Percentiles rank a stretch among this genome's conserved stretches.
These are phyloP conservation scores for Chaenocephalus aceratus DNA, from an alignment of 2,113 vertebrate genomes.

Conservation along the genomic window DNA sequence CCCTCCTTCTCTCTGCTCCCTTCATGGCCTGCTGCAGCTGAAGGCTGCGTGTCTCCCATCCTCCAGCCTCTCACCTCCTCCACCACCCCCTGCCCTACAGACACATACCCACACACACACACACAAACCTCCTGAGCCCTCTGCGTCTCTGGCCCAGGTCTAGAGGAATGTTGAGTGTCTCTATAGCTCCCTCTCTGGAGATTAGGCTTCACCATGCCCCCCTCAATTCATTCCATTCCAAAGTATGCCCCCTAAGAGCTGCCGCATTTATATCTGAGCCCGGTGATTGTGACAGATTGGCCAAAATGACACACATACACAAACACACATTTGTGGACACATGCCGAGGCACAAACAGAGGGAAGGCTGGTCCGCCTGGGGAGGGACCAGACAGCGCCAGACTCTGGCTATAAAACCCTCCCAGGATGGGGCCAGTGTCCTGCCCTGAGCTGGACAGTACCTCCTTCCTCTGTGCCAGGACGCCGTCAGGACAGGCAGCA, in stretches of 20 bases:
- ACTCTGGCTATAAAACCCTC: conserved; percentile 76
- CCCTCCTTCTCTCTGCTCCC: background rate
- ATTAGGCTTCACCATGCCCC: conserved; percentile 66
- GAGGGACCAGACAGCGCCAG: conserved; percentile 68
- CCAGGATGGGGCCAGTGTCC: conserved; percentile 69
- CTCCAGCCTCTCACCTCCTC: conserved; percentile 22
- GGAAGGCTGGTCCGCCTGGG: conserved; percentile 58
- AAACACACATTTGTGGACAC: conserved; percentile 61
- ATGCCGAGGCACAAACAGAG: conserved; percentile 46
- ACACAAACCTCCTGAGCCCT: conserved; percentile 25
- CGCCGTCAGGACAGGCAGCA: conserved; percentile 66
- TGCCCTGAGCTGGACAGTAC: conserved; percentile 73
- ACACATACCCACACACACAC: conserved; percentile 13
- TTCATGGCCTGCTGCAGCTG: conserved; percentile 24
- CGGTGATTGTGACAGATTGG: conserved; percentile 81
- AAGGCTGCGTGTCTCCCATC: conserved; percentile 2
- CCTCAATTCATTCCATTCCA: conserved; percentile 74
- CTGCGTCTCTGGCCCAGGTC: conserved; percentile 52
- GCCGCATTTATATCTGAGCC: conserved; percentile 83
- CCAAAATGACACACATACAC: conserved; percentile 75
- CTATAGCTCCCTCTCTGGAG: conserved; percentile 68
- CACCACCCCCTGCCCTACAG: background rate
- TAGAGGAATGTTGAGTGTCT: conserved; percentile 81
- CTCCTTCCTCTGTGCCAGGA: conserved; percentile 71
- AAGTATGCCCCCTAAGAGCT: conserved; percentile 79